A percentile compares a stretch with the other conserved stretches of the same genome.
Evolutionary conservation across 2,888 invertebrate genomes (phyloP).

Genomic region (Habrosyne pyritoides): DNA sequence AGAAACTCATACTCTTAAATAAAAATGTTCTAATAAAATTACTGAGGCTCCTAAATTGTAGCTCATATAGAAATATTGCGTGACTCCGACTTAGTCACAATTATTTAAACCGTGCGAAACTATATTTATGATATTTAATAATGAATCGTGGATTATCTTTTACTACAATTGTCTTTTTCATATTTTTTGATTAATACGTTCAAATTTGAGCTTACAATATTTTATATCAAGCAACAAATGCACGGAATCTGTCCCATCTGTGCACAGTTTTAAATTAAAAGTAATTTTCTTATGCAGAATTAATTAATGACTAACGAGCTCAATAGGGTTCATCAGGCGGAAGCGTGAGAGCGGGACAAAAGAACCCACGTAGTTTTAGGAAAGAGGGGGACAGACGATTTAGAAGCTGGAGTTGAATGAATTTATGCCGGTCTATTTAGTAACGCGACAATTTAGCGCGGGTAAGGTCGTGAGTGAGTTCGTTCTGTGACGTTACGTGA

Average conservation of each 20-base stretch:
- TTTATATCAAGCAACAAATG: conserved; percentile 4
- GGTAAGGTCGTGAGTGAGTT: conserved; percentile 61
- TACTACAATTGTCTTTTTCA: too few species aligned
- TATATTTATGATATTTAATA: too few species aligned
- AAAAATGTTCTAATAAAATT: too few species aligned
- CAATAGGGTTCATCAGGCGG: conserved; percentile 83
- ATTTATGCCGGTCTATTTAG: conserved; percentile 82
- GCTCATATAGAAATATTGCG: too few species aligned
- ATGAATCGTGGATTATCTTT: too few species aligned
- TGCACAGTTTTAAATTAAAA: conserved; percentile 80
- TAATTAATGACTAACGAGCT: conserved; percentile 84
- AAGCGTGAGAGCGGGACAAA: conserved; percentile 61
- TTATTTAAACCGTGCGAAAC: too few species aligned
- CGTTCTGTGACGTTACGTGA: conserved; percentile 25
- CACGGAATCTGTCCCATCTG: conserved; percentile 66
- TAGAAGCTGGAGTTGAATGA: conserved; percentile 79
- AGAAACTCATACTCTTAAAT: too few species aligned
- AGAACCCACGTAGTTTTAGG: conserved; percentile 26
- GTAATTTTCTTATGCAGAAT: conserved; percentile 83
- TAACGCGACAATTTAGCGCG: conserved; percentile 81
- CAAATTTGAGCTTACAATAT: neutral
- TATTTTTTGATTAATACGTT: neutral
- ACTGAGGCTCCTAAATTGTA: too few species aligned
- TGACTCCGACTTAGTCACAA: too few species aligned
- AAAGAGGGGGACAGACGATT: conserved; percentile 46